phyloP scores from a whole-genome alignment of 2,888 invertebrate species.

The Lithophane semibrunnea region DNA sequence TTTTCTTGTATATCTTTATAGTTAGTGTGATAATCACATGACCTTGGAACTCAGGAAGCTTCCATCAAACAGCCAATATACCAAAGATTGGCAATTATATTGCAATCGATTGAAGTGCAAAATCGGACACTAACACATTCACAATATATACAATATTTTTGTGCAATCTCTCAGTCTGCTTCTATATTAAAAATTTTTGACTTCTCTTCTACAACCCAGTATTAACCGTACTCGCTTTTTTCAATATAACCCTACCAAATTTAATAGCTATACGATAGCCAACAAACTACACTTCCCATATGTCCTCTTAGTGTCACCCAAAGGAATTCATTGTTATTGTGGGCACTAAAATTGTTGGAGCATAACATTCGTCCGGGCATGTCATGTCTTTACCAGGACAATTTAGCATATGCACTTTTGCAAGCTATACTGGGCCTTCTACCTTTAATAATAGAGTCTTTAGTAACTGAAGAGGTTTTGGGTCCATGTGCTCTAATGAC shows the following conservation, averaged over 20 bases:
- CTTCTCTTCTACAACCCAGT: not conserved
- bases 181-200: not conserved
- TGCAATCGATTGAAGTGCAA: too few relatives aligned
- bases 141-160: too few relatives aligned
- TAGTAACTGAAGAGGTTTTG: constrained; percentile 13
- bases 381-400: constrained; percentile 70
- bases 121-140: too few relatives aligned
- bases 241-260: constrained; percentile 35
- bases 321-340: constrained; percentile 78
- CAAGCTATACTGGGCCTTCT: constrained; percentile 38
- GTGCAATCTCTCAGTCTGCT: too few relatives aligned
- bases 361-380: constrained; percentile 77
- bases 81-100: too few relatives aligned
- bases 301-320: constrained; percentile 59
- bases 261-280: constrained; percentile 46
- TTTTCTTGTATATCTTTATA: constrained; percentile 1
- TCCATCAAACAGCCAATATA: too few relatives aligned
- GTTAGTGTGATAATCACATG: not conserved
- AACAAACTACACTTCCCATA: constrained; percentile 46
- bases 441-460: constrained; percentile 12
- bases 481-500: constrained; percentile 65
- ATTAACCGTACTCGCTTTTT: not conserved
- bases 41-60: not conserved
- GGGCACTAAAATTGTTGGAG: constrained; percentile 80
- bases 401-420: constrained; percentile 49